Evolutionary conservation across 2,888 invertebrate genomes (phyloP).

Genomic region (Linnaemya vulpina): DNA sequence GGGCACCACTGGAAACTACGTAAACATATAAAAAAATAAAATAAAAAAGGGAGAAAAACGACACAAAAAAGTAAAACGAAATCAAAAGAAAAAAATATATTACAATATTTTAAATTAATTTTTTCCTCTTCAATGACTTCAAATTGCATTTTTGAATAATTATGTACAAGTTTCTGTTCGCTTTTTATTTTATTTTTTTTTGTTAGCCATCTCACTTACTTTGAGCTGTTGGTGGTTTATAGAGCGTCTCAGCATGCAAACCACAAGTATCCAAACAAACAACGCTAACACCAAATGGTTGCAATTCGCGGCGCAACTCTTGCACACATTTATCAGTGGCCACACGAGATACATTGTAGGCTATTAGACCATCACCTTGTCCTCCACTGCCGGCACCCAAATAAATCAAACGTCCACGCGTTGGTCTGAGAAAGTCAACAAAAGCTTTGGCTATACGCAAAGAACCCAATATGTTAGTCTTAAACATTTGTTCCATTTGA

Average conservation of each 20-base stretch:
- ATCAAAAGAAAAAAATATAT: slow-evolving; percentile 38
- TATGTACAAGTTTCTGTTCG: not conserved
- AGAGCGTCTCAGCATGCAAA: slow-evolving; percentile 86
- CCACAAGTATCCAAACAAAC: slow-evolving; percentile 89
- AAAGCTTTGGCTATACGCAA: slow-evolving; percentile 90
- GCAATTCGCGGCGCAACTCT: slow-evolving; percentile 88
- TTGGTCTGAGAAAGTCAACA: slow-evolving; percentile 87
- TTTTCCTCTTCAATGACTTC: slow-evolving; percentile 62
- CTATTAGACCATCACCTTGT: slow-evolving; percentile 83
- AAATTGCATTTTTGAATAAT: slow-evolving; percentile 35
- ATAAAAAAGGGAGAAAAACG: slow-evolving; percentile 12
- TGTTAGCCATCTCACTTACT: slow-evolving; percentile 78
- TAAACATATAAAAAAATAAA: slow-evolving; percentile 41
- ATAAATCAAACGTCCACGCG: slow-evolving; percentile 88
- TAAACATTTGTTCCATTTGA: slow-evolving; percentile 87
- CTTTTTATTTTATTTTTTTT: not conserved
- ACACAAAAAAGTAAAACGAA: slow-evolving; percentile 57
- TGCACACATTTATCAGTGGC: slow-evolving; percentile 92
- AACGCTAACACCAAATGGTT: slow-evolving; percentile 88
- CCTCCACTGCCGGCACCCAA: slow-evolving; percentile 84
- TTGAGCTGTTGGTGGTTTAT: slow-evolving; percentile 86
- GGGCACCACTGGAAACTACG: slow-evolving; percentile 84
- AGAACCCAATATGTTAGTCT: slow-evolving; percentile 88
- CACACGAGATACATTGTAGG: slow-evolving; percentile 86
- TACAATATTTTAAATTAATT: slow-evolving; percentile 33